Conservation (phyloP, 2,797 vertebrate species). For the Cygnus olor region DNA sequence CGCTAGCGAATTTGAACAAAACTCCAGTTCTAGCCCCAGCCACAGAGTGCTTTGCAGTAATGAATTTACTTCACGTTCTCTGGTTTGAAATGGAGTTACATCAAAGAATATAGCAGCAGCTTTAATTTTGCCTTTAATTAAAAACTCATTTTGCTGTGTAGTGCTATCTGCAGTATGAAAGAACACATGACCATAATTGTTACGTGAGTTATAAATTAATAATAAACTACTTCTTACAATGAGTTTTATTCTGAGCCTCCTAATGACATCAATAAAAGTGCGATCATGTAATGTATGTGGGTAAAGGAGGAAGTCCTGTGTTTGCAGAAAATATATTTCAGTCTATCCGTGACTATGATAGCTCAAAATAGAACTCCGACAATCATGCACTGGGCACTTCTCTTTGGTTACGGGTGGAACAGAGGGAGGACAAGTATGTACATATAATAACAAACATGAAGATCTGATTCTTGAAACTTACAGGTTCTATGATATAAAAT, state of each 20-base stretch:
- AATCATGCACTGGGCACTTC: not conserved
- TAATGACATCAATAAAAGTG: conserved; percentile 4
- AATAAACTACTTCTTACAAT: not conserved
- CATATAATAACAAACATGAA: not conserved
- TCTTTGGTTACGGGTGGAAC: not conserved
- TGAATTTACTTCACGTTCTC: conserved; percentile 54
- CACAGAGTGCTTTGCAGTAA: not conserved
- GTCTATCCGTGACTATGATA: not conserved
- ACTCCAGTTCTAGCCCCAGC: conserved; percentile 9
- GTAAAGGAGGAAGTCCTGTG: not conserved
- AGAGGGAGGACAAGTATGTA: not conserved
- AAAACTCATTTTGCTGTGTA: conserved; percentile 46
- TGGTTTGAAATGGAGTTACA: conserved; percentile 58
- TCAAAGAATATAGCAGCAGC: conserved; percentile 39
- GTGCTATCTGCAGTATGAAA: conserved; percentile 34
- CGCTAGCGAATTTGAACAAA: not conserved
- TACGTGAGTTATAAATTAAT: conserved; percentile 13
- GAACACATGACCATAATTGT: not conserved
- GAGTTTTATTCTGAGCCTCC: conserved; percentile 24
- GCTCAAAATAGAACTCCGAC: not conserved
- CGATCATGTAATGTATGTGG: not conserved
- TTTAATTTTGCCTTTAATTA: conserved; percentile 64
- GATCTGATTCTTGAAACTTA: not conserved
- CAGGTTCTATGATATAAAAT: not conserved
- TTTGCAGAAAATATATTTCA: not conserved